Evolutionary conservation across 2,888 invertebrate species (phyloP).

Genomic region (Cheilosia impressa): DNA sequence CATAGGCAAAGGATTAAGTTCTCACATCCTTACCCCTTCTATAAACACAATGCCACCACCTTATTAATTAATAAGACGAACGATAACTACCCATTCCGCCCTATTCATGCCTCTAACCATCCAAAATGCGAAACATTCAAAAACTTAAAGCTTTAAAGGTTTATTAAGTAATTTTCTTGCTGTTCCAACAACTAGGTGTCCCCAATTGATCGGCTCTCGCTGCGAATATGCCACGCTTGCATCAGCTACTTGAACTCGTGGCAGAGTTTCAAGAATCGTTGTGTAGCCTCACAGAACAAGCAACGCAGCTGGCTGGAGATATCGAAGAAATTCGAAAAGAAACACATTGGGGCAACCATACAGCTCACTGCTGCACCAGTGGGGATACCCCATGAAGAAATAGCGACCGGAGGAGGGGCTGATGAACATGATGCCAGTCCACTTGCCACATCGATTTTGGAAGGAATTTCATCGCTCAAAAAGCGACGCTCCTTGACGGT

Average conservation of each 20-base stretch:
- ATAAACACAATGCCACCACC: conserved; percentile 62
- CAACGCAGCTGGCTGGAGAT: conserved; percentile 82
- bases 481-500: conserved; percentile 83
- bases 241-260: conserved; percentile 84
- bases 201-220: conserved; percentile 81
- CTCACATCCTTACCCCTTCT: conserved; percentile 54
- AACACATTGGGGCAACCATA: conserved; percentile 51
- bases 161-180: conserved; percentile 27
- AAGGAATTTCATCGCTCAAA: conserved; percentile 82
- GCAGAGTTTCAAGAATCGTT: conserved; percentile 84
- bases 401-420: neutral
- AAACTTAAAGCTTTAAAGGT: conserved; percentile 40
- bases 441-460: conserved; percentile 79
- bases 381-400: conserved; percentile 24
- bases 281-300: conserved; percentile 82
- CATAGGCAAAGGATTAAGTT: conserved; percentile 65
- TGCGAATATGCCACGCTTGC: conserved; percentile 83
- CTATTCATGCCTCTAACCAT: conserved; percentile 2
- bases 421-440: conserved; percentile 45
- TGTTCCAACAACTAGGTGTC: conserved; percentile 78
- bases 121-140: neutral
- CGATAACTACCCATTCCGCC: conserved; percentile 12
- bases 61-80: conserved; percentile 70
- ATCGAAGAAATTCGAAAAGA: conserved; percentile 77
- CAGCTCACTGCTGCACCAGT: conserved; percentile 28